Evolutionary conservation across 2,888 invertebrate genomes (phyloP).

Genomic region (Belgica antarctica): DNA sequence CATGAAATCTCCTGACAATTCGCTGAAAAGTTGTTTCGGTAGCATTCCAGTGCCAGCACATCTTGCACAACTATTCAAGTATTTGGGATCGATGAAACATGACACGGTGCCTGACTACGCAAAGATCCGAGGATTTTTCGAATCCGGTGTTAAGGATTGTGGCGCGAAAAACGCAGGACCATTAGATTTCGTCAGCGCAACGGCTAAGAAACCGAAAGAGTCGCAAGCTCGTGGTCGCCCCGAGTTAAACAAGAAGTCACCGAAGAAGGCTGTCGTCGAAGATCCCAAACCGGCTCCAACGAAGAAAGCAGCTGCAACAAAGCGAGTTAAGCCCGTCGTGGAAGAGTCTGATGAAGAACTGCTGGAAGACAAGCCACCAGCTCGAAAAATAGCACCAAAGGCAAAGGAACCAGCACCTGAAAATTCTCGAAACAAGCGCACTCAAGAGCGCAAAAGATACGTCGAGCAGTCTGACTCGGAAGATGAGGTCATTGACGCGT

Average conservation of each 20-base stretch:
- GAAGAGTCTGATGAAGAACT: constrained; percentile 27
- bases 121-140: constrained; percentile 66
- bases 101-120: constrained; percentile 72
- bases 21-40: constrained; percentile 50
- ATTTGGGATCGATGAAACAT: constrained; percentile 66
- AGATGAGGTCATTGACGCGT: background rate
- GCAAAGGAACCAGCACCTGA: no score
- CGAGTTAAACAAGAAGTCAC: background rate
- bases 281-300: background rate
- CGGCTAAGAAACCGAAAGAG: constrained; percentile 40
- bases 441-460: background rate
- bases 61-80: constrained; percentile 64
- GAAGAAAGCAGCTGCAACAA: constrained; percentile 44
- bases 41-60: constrained; percentile 58
- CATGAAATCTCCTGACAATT: constrained; percentile 58
- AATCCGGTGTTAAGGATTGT: constrained; percentile 63
- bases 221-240: background rate
- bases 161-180: constrained; percentile 61
- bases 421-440: background rate
- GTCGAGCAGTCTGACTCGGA: background rate
- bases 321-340: constrained; percentile 44
- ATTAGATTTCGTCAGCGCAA: constrained; percentile 57
- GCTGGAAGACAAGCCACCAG: no score
- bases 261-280: constrained; percentile 4
- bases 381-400: no score